Evolutionary conservation across 2,797 vertebrate species (phyloP).

Genomic region (Leontopithecus rosalia): DNA sequence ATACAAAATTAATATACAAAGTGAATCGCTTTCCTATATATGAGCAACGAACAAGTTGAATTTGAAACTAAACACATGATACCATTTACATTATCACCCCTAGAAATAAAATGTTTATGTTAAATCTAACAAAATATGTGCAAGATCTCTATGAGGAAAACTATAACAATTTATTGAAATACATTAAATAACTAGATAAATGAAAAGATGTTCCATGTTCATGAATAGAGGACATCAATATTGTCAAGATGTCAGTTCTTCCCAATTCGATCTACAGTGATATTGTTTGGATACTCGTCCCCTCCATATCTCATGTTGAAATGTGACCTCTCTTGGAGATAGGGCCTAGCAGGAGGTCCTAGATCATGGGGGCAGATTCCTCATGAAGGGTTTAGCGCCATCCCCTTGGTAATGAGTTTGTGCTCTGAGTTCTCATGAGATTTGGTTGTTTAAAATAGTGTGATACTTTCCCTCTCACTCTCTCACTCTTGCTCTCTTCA

Average conservation of each 20-base stretch:
- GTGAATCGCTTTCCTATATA: neutral
- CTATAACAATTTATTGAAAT: neutral
- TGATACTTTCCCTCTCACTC: neutral
- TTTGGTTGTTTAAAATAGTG: neutral
- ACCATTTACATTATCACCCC: neutral
- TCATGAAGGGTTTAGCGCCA: neutral
- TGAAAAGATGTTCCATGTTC: neutral
- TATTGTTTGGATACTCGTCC: neutral
- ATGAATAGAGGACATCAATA: neutral
- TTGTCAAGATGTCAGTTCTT: neutral
- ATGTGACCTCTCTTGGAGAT: neutral
- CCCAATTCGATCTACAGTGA: neutral
- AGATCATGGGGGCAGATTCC: neutral
- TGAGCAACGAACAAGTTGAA: neutral
- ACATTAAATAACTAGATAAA: neutral
- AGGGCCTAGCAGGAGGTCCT: neutral
- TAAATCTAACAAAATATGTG: neutral
- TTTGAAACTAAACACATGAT: neutral
- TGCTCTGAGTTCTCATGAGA: too few relatives aligned
- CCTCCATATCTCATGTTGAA: neutral
- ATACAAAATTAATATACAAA: neutral
- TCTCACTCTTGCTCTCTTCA: too few relatives aligned
- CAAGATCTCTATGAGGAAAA: neutral
- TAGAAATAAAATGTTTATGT: neutral
- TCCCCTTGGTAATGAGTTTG: neutral